Conservation (phyloP, 2,797 vertebrate genomes). For the Dendrocincla fuliginosa region DNA sequence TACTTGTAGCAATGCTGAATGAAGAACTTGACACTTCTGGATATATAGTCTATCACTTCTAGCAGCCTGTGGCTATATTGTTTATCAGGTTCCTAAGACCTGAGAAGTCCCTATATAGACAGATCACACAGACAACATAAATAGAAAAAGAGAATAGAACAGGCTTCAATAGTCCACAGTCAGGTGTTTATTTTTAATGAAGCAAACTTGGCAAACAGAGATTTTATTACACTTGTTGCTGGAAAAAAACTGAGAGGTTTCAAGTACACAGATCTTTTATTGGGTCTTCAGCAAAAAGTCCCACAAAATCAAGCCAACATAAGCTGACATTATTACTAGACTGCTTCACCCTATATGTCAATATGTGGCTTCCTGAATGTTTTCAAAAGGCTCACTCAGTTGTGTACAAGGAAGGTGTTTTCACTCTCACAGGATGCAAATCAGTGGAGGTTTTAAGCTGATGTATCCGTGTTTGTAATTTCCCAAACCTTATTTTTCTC, state of each 20-base stretch:
- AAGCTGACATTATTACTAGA: not conserved
- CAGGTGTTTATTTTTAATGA: not conserved
- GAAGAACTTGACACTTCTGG: not conserved
- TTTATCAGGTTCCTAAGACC: not conserved
- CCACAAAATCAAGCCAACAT: not conserved
- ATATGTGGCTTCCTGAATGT: not conserved
- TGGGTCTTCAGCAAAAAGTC: not conserved
- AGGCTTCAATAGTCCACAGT: not conserved
- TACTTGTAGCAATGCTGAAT: not conserved
- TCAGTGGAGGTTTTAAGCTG: not conserved
- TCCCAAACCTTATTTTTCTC: not conserved
- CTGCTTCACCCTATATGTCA: not conserved
- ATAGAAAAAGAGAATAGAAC: not conserved
- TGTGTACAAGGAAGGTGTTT: not conserved
- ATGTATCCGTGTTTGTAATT: not conserved
- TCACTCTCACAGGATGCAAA: not conserved
- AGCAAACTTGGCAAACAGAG: not conserved
- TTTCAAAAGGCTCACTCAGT: not conserved
- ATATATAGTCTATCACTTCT: not conserved
- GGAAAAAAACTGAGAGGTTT: not conserved
- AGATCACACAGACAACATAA: not conserved
- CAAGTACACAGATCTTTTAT: not conserved
- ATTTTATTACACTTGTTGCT: not conserved
- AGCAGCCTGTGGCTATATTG: not conserved
- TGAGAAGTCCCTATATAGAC: not conserved